Evolutionary conservation across 1,140 invertebrate genomes (phyloP).

Genomic region (Drosophila parabipectinata): DNA sequence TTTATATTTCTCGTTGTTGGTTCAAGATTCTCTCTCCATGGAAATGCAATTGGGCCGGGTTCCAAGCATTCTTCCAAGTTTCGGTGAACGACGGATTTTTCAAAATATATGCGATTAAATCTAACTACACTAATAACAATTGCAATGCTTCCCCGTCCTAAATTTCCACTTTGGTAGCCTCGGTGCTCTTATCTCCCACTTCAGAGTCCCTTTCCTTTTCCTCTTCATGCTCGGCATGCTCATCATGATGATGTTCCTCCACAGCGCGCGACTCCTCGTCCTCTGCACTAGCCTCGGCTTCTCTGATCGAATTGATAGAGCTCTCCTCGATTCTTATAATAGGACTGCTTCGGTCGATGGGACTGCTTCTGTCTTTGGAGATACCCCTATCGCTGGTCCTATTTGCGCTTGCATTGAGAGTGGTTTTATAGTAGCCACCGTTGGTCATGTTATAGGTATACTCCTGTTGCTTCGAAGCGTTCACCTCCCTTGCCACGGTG

Average conservation of each 20-base stretch:
- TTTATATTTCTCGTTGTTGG: not conserved
- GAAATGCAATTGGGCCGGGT: not conserved
- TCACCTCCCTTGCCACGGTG: slow-evolving; percentile 41
- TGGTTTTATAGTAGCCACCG: slow-evolving; percentile 13
- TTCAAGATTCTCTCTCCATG: not conserved
- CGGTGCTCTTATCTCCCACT: no score
- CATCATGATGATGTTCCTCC: slow-evolving; percentile 5
- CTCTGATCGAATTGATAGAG: not conserved
- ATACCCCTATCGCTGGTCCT: not conserved
- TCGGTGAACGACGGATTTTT: slow-evolving; percentile 6
- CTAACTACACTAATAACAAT: slow-evolving; percentile 36
- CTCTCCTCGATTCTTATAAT: not conserved
- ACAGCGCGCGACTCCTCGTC: not conserved
- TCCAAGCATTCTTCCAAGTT: not conserved
- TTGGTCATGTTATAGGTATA: slow-evolving; percentile 24
- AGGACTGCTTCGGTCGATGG: not conserved
- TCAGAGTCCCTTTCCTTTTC: slow-evolving; percentile 5
- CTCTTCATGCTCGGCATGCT: slow-evolving; percentile 7
- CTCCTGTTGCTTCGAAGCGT: slow-evolving; percentile 33
- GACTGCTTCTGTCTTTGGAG: not conserved
- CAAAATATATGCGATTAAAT: not conserved
- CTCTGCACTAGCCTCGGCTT: not conserved
- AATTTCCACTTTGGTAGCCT: slow-evolving; percentile 6
- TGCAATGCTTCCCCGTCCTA: slow-evolving; percentile 25
- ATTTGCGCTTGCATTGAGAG: not conserved